Conservation (phyloP, 2,797 vertebrate genomes). For the Ammospiza maritima region DNA sequence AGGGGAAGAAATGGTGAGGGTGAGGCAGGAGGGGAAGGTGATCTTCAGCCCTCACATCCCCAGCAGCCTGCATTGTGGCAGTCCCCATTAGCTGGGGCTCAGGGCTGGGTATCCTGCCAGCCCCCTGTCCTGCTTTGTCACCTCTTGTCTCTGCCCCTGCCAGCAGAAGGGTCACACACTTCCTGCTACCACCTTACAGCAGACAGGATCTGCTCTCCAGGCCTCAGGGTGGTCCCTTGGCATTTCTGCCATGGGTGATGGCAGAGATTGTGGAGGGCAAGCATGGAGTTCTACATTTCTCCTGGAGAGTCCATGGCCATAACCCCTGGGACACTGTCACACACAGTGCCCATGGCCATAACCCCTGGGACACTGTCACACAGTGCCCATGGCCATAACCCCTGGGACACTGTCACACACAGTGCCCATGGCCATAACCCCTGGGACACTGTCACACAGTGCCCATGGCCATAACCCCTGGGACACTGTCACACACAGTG, state of each 20-base stretch:
- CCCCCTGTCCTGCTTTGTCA: not conserved
- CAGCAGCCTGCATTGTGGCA: fast-evolving
- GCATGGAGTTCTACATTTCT: fast-evolving
- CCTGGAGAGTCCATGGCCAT: fast-evolving
- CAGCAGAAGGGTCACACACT: not conserved
- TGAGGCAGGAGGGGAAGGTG: not conserved
- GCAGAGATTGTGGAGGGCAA: not conserved
- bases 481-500: too few relatives aligned
- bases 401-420: too few relatives aligned
- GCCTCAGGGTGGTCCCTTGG: not conserved
- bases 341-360: too few relatives aligned
- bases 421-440: too few relatives aligned
- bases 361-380: fast-evolving
- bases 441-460: fast-evolving
- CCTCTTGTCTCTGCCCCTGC: not conserved
- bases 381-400: too few relatives aligned
- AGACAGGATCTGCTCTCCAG: not conserved
- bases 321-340: fast-evolving
- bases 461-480: fast-evolving
- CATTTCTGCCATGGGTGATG: not conserved
- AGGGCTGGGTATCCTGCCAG: not conserved
- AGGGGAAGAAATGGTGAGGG: not conserved
- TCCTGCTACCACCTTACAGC: not conserved
- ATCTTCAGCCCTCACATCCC: not conserved
- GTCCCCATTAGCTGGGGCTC: not conserved